Evolutionary conservation across 2,888 invertebrate genomes (phyloP).

Genomic region (Branchellion lobata): DNA sequence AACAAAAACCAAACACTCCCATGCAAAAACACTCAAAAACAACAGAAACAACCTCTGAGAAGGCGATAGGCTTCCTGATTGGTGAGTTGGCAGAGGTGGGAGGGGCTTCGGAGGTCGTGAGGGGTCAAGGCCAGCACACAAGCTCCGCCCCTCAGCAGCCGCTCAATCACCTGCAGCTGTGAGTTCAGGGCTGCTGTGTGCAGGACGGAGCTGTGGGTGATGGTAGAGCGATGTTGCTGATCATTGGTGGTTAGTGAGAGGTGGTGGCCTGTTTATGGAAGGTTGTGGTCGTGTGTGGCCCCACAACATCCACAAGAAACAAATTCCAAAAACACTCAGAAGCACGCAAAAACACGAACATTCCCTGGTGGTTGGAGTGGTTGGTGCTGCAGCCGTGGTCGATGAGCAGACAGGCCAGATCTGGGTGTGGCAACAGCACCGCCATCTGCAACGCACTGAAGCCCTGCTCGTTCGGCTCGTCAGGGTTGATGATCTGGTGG

Average conservation of each 20-base stretch:
- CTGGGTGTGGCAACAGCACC: neutral
- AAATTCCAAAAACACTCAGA: too few species aligned
- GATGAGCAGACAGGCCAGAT: neutral
- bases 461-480: constrained; percentile 7
- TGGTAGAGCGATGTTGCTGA: too few species aligned
- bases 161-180: constrained; percentile 16
- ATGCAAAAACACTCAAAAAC: neutral
- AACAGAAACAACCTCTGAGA: constrained; percentile 39
- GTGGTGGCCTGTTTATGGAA: neutral
- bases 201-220: neutral
- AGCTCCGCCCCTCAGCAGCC: constrained; percentile 38
- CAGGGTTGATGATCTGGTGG: neutral
- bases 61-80: constrained; percentile 35
- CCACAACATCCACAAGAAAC: too few species aligned
- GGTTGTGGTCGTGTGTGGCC: neutral
- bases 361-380: neutral
- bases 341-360: neutral
- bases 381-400: constrained; percentile 5
- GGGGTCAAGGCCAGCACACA: constrained; percentile 40
- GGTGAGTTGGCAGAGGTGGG: constrained; percentile 38
- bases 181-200: neutral
- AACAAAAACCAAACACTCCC: neutral
- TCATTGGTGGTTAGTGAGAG: too few species aligned
- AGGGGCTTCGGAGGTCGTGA: constrained; percentile 39
- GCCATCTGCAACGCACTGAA: constrained; percentile 15